These are phyloP conservation scores for Thumatha senex DNA, from an alignment of 2,888 invertebrate species.

Conservation along the genomic window DNA sequence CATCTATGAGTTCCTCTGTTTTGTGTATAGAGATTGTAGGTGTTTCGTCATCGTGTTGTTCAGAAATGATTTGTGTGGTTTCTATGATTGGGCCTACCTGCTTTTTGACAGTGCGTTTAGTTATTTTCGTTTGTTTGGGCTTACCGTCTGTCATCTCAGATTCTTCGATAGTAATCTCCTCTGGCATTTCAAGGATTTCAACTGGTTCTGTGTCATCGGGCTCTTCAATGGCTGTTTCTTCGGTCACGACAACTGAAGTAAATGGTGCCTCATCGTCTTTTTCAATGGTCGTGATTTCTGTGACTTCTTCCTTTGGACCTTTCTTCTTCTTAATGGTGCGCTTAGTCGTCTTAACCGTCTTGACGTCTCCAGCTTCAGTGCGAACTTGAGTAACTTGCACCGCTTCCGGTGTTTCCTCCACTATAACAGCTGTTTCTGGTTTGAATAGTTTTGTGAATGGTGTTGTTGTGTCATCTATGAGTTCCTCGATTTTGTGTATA, in stretches of 20 bases:
- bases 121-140: not conserved
- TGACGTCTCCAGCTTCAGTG: not conserved
- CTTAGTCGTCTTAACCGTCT: not conserved
- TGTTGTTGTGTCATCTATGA: not conserved
- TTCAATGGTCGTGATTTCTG: conserved; percentile 23
- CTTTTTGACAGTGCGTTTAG: not conserved
- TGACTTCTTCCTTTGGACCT: conserved; percentile 28
- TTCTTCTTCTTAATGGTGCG: not conserved
- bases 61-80: not conserved
- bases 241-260: conserved; percentile 8
- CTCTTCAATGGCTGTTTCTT: not conserved
- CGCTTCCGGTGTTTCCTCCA: conserved; percentile 33
- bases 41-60: not conserved
- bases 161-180: not conserved
- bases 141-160: not conserved
- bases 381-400: not conserved
- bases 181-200: not conserved
- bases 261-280: not conserved
- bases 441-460: conserved; percentile 6
- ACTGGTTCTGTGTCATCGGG: not conserved
- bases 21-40: not conserved
- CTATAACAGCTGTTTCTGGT: conserved; percentile 34
- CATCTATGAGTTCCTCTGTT: not conserved
- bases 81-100: not conserved
- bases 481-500: not conserved